Evolutionary conservation across 2,797 vertebrate genomes (phyloP).

Genomic region (Trachops cirrhosus): DNA sequence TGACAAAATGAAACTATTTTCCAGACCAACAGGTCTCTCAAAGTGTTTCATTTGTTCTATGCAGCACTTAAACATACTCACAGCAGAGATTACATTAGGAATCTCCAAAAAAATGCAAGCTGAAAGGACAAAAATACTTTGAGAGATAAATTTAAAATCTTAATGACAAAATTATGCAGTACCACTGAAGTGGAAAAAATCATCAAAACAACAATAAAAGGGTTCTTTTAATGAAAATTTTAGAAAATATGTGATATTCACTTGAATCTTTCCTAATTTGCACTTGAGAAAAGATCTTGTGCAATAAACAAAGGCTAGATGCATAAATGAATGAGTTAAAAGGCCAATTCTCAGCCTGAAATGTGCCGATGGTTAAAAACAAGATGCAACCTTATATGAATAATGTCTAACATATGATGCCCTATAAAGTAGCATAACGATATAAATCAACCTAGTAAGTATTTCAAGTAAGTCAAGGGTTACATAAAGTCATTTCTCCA

Average conservation of each 20-base stretch:
- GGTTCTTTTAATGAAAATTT: neutral
- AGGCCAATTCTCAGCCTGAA: neutral
- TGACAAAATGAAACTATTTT: neutral
- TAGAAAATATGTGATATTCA: neutral
- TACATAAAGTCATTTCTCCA: neutral
- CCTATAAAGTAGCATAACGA: neutral
- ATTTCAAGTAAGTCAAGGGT: neutral
- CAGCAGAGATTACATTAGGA: neutral
- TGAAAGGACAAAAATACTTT: neutral
- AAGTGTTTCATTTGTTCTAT: neutral
- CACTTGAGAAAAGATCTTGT: neutral
- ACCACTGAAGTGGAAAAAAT: neutral
- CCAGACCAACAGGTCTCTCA: neutral
- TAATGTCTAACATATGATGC: neutral
- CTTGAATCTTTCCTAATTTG: neutral
- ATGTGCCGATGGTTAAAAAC: neutral
- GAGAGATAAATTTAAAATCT: neutral
- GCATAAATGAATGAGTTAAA: neutral
- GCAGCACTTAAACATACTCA: neutral
- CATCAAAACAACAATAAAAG: neutral
- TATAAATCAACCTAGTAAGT: neutral
- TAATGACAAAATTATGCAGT: neutral
- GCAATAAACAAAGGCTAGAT: neutral
- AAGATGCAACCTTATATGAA: neutral
- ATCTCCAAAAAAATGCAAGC: neutral